A percentile compares a stretch with the other conserved stretches of the same genome.
Conservation (phyloP, 2,797 vertebrate genomes). For the Masticophis lateralis region DNA sequence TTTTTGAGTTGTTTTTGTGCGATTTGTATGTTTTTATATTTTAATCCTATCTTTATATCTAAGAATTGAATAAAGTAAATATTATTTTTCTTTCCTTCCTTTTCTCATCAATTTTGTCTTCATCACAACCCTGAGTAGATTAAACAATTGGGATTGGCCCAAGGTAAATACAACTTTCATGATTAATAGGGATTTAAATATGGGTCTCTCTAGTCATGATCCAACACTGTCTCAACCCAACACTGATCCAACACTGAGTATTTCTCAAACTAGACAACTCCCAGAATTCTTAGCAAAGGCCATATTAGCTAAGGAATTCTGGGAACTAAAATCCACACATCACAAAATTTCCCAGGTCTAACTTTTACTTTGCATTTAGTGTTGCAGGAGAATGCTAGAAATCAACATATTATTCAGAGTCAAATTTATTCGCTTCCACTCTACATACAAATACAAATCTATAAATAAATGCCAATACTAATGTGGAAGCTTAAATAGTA, state of each 20-base stretch:
- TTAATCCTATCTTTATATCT: neutral
- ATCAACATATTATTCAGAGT: slow-evolving; percentile 2
- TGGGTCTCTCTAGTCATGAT: neutral
- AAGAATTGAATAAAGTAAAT: neutral
- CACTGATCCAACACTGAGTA: neutral
- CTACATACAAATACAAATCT: neutral
- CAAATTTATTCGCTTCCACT: neutral
- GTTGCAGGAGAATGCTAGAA: neutral
- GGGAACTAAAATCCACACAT: neutral
- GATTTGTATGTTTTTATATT: neutral
- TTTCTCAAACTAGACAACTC: neutral
- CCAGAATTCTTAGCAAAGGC: neutral
- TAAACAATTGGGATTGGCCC: neutral
- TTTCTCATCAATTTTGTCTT: neutral
- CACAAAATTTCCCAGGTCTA: neutral
- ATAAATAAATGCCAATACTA: neutral
- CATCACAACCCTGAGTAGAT: neutral
- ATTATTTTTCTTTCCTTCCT: neutral
- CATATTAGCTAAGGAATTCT: neutral
- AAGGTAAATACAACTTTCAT: neutral
- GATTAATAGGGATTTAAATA: neutral
- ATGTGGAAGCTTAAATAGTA: neutral
- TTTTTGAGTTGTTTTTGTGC: neutral
- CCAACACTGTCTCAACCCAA: neutral
- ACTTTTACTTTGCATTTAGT: neutral